These are phyloP conservation scores for Xanthorhoe designata DNA, from an alignment of 2,888 invertebrate genomes.

Conservation along the genomic window DNA sequence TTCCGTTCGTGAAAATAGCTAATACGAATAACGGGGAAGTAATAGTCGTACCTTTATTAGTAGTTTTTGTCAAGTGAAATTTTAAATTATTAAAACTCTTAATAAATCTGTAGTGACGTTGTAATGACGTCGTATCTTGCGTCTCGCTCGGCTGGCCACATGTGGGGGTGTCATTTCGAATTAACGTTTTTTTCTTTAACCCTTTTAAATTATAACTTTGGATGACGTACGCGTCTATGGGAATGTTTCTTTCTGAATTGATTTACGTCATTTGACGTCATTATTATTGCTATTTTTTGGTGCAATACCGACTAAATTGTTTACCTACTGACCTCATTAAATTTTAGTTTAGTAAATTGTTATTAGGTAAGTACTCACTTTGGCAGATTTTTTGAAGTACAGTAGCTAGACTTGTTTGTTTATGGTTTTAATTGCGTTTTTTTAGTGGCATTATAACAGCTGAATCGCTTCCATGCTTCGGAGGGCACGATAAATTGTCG, in stretches of 20 bases:
- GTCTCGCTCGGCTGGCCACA: slow-evolving; percentile 53
- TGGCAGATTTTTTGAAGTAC: no score
- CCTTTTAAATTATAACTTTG: slow-evolving; percentile 76
- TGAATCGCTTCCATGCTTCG: no score
- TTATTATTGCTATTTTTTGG: background rate
- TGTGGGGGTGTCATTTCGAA: slow-evolving; percentile 65
- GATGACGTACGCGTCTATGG: slow-evolving; percentile 71
- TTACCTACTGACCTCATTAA: background rate
- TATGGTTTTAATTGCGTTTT: no score
- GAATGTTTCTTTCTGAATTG: slow-evolving; percentile 54
- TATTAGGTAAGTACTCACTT: no score
- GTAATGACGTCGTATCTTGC: slow-evolving; percentile 57
- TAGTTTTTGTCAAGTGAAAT: no score
- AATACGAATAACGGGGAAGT: no score
- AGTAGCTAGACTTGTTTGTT: no score
- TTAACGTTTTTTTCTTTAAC: slow-evolving; percentile 72
- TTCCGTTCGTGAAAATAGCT: no score
- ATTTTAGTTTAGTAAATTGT: no score
- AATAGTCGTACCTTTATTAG: no score
- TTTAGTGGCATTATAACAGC: no score
- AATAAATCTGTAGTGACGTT: slow-evolving; percentile 37
- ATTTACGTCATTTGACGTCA: slow-evolving; percentile 22
- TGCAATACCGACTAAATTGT: background rate
- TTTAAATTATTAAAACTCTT: background rate
- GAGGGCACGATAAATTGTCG: no score